Conservation (phyloP, 2,113 vertebrate genomes). For the Coryphaenoides rupestris region DNA sequence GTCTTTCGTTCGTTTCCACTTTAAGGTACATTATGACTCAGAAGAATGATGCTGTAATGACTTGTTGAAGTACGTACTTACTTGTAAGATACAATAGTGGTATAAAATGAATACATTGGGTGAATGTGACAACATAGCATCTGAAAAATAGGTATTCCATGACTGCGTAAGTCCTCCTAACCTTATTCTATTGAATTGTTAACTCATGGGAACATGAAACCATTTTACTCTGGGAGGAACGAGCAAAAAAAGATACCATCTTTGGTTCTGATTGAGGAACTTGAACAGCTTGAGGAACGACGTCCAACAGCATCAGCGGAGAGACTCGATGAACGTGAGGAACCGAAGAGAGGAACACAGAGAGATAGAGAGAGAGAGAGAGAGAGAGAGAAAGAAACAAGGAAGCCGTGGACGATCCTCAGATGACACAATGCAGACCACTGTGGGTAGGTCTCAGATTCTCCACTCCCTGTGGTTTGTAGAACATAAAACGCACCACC, state of each 20-base stretch:
- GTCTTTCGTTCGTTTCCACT: constrained; percentile 26
- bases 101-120: no score
- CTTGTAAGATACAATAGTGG: no score
- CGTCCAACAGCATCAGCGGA: constrained; percentile 32
- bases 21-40: constrained; percentile 34
- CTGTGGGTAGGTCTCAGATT: constrained; percentile 55
- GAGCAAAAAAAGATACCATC: constrained; percentile 23
- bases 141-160: background rate
- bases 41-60: constrained; percentile 41
- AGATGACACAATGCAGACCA: constrained; percentile 55
- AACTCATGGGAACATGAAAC: constrained; percentile 12
- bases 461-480: constrained; percentile 56
- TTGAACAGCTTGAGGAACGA: constrained; percentile 18
- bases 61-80: background rate
- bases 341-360: constrained; percentile 9
- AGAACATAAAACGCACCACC: constrained; percentile 58
- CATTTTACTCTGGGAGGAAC: constrained; percentile 3
- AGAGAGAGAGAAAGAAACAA: constrained; percentile 29
- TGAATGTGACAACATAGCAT: no score
- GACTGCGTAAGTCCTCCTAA: background rate
- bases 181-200: background rate
- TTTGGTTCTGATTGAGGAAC: constrained; percentile 28
- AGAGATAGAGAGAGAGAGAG: constrained; percentile 16
- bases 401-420: constrained; percentile 26
- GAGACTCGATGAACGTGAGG: constrained; percentile 10